phyloP scores from a whole-genome alignment of 2,113 vertebrate species.

The Cariama cristata region DNA sequence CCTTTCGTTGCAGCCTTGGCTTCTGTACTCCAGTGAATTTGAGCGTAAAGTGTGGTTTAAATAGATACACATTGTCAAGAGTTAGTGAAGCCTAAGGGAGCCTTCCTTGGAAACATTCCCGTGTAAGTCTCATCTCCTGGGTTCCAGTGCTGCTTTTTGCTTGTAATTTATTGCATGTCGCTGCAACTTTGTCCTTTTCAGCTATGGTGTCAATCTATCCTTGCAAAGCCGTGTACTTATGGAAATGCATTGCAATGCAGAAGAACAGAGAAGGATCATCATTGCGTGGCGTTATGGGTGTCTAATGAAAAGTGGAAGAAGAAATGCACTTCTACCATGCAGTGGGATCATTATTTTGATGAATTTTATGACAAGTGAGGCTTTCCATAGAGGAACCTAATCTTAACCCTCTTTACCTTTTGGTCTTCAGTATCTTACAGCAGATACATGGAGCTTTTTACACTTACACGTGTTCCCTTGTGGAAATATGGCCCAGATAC shows the following conservation, averaged over 20 bases:
- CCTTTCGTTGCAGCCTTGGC: neutral
- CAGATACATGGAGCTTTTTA: neutral
- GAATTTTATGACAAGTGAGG: neutral
- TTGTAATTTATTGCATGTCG: neutral
- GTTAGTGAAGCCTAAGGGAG: neutral
- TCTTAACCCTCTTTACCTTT: neutral
- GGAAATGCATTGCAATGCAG: neutral
- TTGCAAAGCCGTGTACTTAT: neutral
- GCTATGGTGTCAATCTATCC: neutral
- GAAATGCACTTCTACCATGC: neutral
- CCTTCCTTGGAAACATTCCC: neutral
- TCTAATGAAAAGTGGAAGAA: neutral
- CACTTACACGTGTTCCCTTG: rapidly evolving
- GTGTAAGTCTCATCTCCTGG: neutral
- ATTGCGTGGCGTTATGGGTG: neutral
- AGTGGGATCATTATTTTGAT: neutral
- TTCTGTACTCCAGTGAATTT: neutral
- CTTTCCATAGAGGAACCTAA: neutral
- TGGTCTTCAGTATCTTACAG: neutral
- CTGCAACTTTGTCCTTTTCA: neutral
- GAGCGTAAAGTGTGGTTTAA: constrained; percentile 4
- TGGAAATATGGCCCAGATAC: neutral
- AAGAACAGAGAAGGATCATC: neutral
- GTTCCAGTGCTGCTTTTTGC: neutral
- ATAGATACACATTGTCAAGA: neutral